Conservation (phyloP, 2,888 invertebrate species). For the Agrochola lychnidis region DNA sequence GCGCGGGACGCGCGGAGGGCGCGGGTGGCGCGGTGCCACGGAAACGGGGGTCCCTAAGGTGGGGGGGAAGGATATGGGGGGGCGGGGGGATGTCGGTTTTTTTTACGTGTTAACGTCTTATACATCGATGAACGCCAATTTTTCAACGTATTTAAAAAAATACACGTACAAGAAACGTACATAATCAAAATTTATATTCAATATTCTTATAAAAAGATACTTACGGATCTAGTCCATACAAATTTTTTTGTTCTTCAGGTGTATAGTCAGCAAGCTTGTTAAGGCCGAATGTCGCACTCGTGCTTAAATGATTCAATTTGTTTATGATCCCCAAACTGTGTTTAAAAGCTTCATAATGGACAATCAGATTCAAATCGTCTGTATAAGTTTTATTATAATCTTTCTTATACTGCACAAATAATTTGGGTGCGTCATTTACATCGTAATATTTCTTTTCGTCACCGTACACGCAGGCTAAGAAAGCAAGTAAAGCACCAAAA, state of each 20-base stretch:
- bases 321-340: constrained; percentile 1
- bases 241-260: neutral
- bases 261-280: constrained; percentile 31
- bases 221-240: constrained; percentile 23
- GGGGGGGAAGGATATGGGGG: too few relatives aligned
- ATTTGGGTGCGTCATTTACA: constrained; percentile 32
- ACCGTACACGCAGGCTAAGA: neutral
- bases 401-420: constrained; percentile 34
- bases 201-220: neutral
- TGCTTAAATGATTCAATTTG: neutral
- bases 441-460: neutral
- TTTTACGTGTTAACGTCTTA: too few relatives aligned
- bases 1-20: too few relatives aligned
- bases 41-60: too few relatives aligned
- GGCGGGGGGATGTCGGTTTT: too few relatives aligned
- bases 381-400: constrained; percentile 40
- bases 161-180: too few relatives aligned
- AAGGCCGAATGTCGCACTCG: constrained; percentile 3
- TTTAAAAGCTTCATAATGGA: constrained; percentile 46
- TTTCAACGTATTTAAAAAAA: too few relatives aligned
- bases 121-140: too few relatives aligned
- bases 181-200: neutral
- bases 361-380: constrained; percentile 5
- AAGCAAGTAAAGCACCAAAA: constrained; percentile 23
- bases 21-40: too few relatives aligned